Evolutionary conservation across 2,888 invertebrate species (phyloP).

Genomic region (Fissipunctia ypsillon): DNA sequence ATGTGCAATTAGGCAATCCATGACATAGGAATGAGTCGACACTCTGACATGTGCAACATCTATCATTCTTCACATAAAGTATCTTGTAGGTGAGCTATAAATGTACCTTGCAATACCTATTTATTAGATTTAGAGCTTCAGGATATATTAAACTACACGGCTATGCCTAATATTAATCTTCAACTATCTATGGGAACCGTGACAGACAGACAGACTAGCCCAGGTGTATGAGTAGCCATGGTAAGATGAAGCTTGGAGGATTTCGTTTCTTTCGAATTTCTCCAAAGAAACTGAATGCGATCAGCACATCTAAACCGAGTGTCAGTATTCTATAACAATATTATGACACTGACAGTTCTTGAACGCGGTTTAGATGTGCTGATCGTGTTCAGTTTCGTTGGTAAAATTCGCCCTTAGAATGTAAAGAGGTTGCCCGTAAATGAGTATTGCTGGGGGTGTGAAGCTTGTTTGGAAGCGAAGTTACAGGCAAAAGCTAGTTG

Average conservation of each 20-base stretch:
- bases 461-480: not conserved
- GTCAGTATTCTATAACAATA: too few relatives aligned
- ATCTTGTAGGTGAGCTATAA: conserved; percentile 4
- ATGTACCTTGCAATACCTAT: not conserved
- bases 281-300: too few relatives aligned
- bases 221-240: too few relatives aligned
- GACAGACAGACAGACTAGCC: not conserved
- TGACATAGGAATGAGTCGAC: conserved; percentile 44
- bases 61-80: conserved; percentile 18
- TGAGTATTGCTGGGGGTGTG: not conserved
- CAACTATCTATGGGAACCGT: too few relatives aligned
- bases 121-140: not conserved
- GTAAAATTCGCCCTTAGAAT: not conserved
- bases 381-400: too few relatives aligned
- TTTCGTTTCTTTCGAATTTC: not conserved
- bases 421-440: not conserved
- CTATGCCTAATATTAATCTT: not conserved
- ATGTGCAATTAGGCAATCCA: conserved; percentile 55
- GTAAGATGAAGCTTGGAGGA: not conserved
- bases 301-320: too few relatives aligned
- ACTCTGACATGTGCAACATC: conserved; percentile 13
- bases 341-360: too few relatives aligned
- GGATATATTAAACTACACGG: not conserved
- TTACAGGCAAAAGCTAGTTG: not conserved
- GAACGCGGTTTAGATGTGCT: too few relatives aligned